A percentile compares a stretch with the other conserved stretches of the same genome.
Conservation (phyloP, 2,888 invertebrate genomes). For the Hemicrepidius hirtus region DNA sequence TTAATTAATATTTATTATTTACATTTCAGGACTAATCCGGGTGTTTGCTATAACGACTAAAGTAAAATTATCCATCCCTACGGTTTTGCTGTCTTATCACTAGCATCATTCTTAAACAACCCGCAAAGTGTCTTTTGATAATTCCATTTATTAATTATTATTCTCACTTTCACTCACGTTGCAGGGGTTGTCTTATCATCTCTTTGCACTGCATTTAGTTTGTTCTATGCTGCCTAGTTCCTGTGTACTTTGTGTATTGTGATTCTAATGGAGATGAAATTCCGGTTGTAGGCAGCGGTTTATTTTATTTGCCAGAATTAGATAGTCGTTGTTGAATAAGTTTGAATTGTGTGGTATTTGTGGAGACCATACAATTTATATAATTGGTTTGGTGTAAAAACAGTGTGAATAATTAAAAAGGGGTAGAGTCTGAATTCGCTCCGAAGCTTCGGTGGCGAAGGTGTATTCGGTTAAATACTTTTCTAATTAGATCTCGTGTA, state of each 20-base stretch:
- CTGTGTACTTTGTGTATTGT: slow-evolving; percentile 3
- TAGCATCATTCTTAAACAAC: background rate
- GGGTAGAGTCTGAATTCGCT: no score
- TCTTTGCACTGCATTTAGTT: background rate
- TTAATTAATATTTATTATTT: no score
- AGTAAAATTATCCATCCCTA: background rate
- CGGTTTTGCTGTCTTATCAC: background rate
- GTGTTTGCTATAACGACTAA: background rate
- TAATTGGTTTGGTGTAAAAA: no score
- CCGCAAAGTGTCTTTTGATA: slow-evolving; percentile 1
- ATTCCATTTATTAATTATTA: slow-evolving; percentile 23
- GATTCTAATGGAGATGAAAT: background rate
- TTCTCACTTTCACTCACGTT: background rate
- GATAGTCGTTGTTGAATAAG: background rate
- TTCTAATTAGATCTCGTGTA: no score
- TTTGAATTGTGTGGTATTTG: background rate
- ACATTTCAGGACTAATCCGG: no score
- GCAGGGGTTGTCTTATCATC: slow-evolving; percentile 13
- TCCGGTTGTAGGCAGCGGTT: background rate
- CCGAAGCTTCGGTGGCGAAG: no score
- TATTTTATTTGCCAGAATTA: background rate
- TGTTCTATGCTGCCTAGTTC: background rate
- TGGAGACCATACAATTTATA: no score
- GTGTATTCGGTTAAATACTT: no score
- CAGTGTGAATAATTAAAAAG: no score